Conservation (phyloP, 2,888 invertebrate species). For the Boloria euphrosyne region DNA sequence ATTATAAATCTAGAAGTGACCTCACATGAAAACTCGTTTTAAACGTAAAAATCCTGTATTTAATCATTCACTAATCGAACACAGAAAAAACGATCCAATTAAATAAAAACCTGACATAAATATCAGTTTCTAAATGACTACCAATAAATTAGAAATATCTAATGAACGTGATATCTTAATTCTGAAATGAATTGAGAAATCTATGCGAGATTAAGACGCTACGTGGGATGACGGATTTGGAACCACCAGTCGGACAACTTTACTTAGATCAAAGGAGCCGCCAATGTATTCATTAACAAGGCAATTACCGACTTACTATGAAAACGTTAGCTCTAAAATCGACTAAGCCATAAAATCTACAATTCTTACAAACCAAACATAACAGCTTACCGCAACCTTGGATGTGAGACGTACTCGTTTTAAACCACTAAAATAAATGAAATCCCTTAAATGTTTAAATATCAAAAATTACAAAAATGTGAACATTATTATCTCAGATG, state of each 20-base stretch:
- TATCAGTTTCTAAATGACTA: constrained; percentile 48
- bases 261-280: constrained; percentile 69
- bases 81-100: constrained; percentile 54
- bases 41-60: constrained; percentile 37
- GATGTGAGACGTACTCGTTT: constrained; percentile 7
- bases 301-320: constrained; percentile 71
- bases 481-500: constrained; percentile 26
- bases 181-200: constrained; percentile 60
- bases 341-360: constrained; percentile 58
- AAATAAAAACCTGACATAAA: constrained; percentile 54
- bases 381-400: constrained; percentile 31
- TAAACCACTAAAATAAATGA: constrained; percentile 26
- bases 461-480: constrained; percentile 1
- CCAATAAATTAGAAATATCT: constrained; percentile 68
- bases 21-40: constrained; percentile 13
- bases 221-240: constrained; percentile 62
- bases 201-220: constrained; percentile 49
- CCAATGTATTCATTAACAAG: constrained; percentile 72
- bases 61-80: constrained; percentile 33
- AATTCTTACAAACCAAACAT: constrained; percentile 47
- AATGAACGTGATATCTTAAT: constrained; percentile 66
- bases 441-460: not conserved
- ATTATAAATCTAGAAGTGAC: constrained; percentile 14
- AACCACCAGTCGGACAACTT: constrained; percentile 67
- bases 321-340: constrained; percentile 56